phyloP scores from a whole-genome alignment of 2,113 vertebrate genomes.

The Cygnus buccinator region DNA sequence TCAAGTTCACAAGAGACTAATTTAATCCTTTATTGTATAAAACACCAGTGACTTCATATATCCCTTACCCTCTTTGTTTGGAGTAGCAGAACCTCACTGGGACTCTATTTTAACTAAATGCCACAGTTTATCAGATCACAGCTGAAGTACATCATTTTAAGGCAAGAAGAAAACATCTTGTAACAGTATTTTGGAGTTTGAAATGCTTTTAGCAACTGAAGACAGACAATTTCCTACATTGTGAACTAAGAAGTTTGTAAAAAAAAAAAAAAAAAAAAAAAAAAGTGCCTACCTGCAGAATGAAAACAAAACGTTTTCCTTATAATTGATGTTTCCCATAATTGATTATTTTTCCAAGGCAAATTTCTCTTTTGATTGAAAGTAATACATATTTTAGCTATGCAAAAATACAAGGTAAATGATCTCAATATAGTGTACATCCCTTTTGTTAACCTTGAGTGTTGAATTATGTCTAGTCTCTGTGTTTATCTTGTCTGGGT shows the following conservation, averaged over 20 bases:
- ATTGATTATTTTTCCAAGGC: neutral
- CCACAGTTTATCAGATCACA: neutral
- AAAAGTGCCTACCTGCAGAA: neutral
- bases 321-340: neutral
- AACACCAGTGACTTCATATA: neutral
- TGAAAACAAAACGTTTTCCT: neutral
- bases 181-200: neutral
- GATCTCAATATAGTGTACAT: neutral
- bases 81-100: neutral
- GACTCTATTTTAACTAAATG: neutral
- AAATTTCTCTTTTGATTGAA: neutral
- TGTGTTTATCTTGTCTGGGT: neutral
- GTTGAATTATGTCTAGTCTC: neutral
- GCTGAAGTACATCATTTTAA: neutral
- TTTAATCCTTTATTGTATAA: neutral
- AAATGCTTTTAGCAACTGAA: neutral
- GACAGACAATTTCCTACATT: neutral
- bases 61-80: neutral
- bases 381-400: neutral
- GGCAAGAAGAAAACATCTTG: neutral
- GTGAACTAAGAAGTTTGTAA: neutral
- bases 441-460: neutral
- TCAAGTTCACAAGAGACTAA: neutral
- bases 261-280: neutral
- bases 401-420: neutral